Evolutionary conservation across 1,140 invertebrate species (phyloP).

Genomic region (Brachystomella parvula): DNA sequence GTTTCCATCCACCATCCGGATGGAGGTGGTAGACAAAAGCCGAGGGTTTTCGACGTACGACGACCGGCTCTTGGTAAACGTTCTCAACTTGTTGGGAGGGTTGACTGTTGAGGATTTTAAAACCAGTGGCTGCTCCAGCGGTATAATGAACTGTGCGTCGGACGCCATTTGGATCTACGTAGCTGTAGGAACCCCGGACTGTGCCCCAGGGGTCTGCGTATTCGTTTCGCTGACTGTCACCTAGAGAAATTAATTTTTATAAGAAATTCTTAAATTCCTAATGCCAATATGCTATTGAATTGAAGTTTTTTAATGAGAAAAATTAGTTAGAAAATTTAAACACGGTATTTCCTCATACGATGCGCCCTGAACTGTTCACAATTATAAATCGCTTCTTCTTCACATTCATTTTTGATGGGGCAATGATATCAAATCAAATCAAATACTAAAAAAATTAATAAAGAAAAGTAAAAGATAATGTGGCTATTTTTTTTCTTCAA

Average conservation of each 20-base stretch:
- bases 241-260: constrained; percentile 1
- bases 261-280: too few species aligned
- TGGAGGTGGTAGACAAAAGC: constrained; percentile 32
- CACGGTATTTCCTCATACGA: too few species aligned
- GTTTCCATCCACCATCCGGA: constrained; percentile 23
- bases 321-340: too few species aligned
- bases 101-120: constrained; percentile 21
- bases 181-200: constrained; percentile 63
- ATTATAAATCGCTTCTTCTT: too few species aligned
- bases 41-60: constrained; percentile 12
- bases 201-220: constrained; percentile 58
- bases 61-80: background rate
- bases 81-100: constrained; percentile 18
- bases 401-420: too few species aligned
- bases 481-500: too few species aligned
- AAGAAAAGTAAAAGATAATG: too few species aligned
- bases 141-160: constrained; percentile 28
- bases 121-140: constrained; percentile 22
- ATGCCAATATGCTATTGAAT: too few species aligned
- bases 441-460: too few species aligned
- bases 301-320: too few species aligned
- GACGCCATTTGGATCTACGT: constrained; percentile 45
- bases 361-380: too few species aligned
- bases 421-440: too few species aligned
- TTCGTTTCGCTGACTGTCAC: constrained; percentile 61